Evolutionary conservation across 1,140 invertebrate species (phyloP).

Genomic region (Drosophila mojavensis): DNA sequence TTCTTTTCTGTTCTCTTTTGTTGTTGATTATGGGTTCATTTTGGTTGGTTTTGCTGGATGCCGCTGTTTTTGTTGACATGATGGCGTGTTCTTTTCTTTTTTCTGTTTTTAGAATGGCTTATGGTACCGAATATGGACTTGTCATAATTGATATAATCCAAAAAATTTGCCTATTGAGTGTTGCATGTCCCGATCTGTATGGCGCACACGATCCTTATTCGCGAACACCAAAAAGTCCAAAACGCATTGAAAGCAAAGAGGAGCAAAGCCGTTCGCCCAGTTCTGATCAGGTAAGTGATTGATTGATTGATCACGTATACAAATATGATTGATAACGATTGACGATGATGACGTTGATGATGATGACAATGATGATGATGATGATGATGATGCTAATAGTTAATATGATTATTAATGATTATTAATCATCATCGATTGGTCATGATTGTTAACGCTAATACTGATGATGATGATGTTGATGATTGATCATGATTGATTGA

Average conservation of each 20-base stretch:
- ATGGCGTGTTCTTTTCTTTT: slow-evolving; percentile 52
- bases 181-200: slow-evolving; percentile 94
- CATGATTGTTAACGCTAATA: slow-evolving; percentile 31
- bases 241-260: slow-evolving; percentile 87
- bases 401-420: slow-evolving; percentile 9
- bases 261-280: slow-evolving; percentile 93
- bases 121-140: slow-evolving; percentile 97
- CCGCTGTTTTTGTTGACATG: slow-evolving; percentile 71
- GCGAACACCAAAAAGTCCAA: slow-evolving; percentile 92
- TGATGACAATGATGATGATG: slow-evolving; percentile 13
- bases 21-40: slow-evolving; percentile 23
- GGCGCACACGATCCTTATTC: slow-evolving; percentile 94
- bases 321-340: slow-evolving; percentile 21
- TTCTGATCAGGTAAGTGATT: slow-evolving; percentile 92
- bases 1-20: slow-evolving; percentile 8
- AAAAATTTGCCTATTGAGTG: slow-evolving; percentile 94
- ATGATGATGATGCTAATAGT: slow-evolving; percentile 14
- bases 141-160: slow-evolving; percentile 97
- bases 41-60: slow-evolving; percentile 56
- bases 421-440: slow-evolving; percentile 16
- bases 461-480: slow-evolving; percentile 26
- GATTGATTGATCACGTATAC: slow-evolving; percentile 20
- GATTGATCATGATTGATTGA: slow-evolving; percentile 28
- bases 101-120: slow-evolving; percentile 91
- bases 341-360: slow-evolving; percentile 10